Conservation (phyloP, 1,140 invertebrate species). For the Hyphantria cunea region DNA sequence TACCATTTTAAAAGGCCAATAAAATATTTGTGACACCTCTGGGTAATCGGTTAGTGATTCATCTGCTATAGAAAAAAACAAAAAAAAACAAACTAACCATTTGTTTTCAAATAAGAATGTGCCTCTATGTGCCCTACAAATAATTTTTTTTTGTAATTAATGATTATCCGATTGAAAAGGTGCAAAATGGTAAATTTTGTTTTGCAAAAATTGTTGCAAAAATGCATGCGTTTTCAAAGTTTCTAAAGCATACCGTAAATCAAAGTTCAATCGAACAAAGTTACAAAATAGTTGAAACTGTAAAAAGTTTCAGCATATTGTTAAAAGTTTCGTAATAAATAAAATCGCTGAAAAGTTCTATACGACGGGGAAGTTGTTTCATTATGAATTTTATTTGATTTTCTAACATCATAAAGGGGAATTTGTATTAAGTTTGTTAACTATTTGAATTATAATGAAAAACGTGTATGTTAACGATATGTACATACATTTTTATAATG, state of each 20-base stretch:
- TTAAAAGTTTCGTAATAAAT: constrained; percentile 35
- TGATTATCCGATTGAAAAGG: too few relatives aligned
- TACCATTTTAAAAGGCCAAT: too few relatives aligned
- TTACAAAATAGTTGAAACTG: constrained; percentile 21
- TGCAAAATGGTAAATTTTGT: too few relatives aligned
- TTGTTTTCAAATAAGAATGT: too few relatives aligned
- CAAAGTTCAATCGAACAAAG: constrained; percentile 18
- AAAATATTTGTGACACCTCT: too few relatives aligned
- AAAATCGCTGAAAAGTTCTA: constrained; percentile 30
- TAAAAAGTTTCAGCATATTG: constrained; percentile 22
- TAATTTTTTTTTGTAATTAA: too few relatives aligned
- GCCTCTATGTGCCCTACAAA: too few relatives aligned
- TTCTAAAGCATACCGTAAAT: constrained; percentile 6
- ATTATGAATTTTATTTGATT: constrained; percentile 30
- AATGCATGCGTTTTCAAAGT: constrained; percentile 4
- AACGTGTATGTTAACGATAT: not conserved
- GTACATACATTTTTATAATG: too few relatives aligned
- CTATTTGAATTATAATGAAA: constrained; percentile 1
- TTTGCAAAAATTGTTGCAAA: too few relatives aligned
- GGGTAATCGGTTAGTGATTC: too few relatives aligned
- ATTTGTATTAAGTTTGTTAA: not conserved
- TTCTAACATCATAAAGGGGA: not conserved
- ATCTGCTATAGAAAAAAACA: too few relatives aligned
- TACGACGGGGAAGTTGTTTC: constrained; percentile 30
- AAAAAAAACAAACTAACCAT: too few relatives aligned